A percentile compares a stretch with the other conserved stretches of the same genome.
phyloP scores from a whole-genome alignment of 23 tunicate species.

The Halocynthia roretzi region DNA sequence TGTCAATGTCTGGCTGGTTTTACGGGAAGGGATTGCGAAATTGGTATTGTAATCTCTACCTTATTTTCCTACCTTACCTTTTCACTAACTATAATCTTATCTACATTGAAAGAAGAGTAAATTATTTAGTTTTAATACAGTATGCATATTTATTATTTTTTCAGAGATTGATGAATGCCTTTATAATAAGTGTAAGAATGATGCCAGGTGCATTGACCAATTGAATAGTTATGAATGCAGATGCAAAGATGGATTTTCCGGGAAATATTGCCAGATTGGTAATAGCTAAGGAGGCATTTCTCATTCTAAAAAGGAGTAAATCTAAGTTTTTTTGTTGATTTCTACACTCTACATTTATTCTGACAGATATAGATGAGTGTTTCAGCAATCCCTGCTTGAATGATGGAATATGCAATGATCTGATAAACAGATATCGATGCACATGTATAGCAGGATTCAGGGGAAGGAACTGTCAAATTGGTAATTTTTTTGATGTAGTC shows the following conservation, averaged over 20 bases:
- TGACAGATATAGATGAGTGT: background rate
- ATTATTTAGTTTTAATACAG: too few species aligned
- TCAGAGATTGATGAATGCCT: background rate
- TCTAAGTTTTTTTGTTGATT: background rate
- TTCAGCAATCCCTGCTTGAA: background rate
- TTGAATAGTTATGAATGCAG: too few species aligned
- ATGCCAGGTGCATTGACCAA: background rate
- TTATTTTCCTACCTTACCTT: background rate
- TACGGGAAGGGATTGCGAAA: slow-evolving; percentile 20
- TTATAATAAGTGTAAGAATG: background rate
- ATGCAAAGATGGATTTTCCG: background rate
- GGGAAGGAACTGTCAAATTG: slow-evolving; percentile 32
- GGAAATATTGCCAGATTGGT: background rate
- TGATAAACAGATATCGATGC: slow-evolving; percentile 1
- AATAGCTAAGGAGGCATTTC: too few species aligned
- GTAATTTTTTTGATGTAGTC: background rate
- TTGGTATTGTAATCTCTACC: background rate
- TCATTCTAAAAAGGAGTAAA: too few species aligned
- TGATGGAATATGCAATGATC: background rate
- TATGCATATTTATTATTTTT: too few species aligned
- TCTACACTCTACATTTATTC: too few species aligned
- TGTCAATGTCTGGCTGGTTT: slow-evolving; percentile 13
- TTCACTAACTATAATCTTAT: background rate
- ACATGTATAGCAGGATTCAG: slow-evolving; percentile 35
- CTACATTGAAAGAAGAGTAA: background rate